Percentiles rank a stretch among this genome's conserved stretches.
phyloP scores from a whole-genome alignment of 2,888 invertebrate genomes.

The Halictus quadricinctus region DNA sequence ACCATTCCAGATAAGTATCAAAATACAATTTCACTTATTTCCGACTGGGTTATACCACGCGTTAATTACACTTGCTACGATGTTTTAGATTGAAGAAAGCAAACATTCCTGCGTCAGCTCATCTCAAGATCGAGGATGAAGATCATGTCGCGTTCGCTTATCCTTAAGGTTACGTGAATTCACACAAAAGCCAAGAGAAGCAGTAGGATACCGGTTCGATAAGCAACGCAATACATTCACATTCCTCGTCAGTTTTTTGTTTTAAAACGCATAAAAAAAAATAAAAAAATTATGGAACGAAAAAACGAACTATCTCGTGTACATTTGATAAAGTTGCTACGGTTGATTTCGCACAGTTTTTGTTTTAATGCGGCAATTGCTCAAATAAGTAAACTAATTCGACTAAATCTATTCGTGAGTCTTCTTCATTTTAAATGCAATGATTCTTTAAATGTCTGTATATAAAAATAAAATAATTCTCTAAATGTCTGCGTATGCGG shows the following conservation, averaged over 20 bases:
- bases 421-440: no score
- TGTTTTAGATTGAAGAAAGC: background rate
- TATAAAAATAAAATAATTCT: no score
- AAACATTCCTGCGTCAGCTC: conserved; percentile 8
- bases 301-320: no score
- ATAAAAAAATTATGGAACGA: no score
- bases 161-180: conserved; percentile 16
- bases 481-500: no score
- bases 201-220: background rate
- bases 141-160: conserved; percentile 27
- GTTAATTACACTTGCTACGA: background rate
- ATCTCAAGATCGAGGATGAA: conserved; percentile 12
- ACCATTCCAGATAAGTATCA: background rate
- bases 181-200: conserved; percentile 17
- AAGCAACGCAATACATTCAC: background rate
- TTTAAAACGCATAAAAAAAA: background rate
- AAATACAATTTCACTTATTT: background rate
- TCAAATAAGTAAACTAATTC: no score
- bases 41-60: background rate
- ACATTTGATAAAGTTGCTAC: no score
- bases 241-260: background rate
- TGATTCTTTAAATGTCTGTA: no score
- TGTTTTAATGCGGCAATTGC: no score
- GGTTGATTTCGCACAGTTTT: no score
- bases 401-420: no score